phyloP scores from a whole-genome alignment of 2,888 invertebrate species.

The Brachynemurus nebulosus region DNA sequence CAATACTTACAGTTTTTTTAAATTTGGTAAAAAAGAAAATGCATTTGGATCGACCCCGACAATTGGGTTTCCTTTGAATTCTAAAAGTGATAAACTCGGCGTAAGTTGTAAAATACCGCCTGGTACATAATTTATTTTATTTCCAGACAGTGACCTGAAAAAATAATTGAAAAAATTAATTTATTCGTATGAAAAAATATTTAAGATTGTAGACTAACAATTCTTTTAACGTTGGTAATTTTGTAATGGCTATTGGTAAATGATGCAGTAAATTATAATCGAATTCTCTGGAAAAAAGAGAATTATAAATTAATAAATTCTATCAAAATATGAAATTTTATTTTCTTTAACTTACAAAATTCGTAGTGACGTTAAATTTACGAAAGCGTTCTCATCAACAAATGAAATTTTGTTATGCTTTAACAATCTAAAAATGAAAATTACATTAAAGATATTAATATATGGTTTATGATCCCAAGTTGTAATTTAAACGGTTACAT shows the following conservation, averaged over 20 bases:
- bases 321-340: background rate
- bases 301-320: background rate
- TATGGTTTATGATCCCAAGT: too few species aligned
- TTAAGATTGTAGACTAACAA: slow-evolving; percentile 50
- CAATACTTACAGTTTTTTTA: slow-evolving; percentile 63
- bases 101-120: slow-evolving; percentile 53
- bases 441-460: too few species aligned
- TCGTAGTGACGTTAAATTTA: slow-evolving; percentile 60
- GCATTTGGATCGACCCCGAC: slow-evolving; percentile 52
- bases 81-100: slow-evolving; percentile 55
- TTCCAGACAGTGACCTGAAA: slow-evolving; percentile 66
- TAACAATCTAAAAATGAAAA: slow-evolving; percentile 52
- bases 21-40: slow-evolving; percentile 59
- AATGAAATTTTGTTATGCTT: slow-evolving; percentile 71
- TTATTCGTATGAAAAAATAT: background rate
- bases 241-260: slow-evolving; percentile 60
- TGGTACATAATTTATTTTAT: slow-evolving; percentile 64
- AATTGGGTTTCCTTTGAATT: slow-evolving; percentile 74
- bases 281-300: slow-evolving; percentile 48
- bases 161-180: slow-evolving; percentile 6
- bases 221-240: slow-evolving; percentile 63
- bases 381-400: slow-evolving; percentile 67
- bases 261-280: slow-evolving; percentile 61
- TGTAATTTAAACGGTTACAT: too few species aligned
- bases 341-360: slow-evolving; percentile 60